Percentiles rank a stretch among this genome's conserved stretches.
These are phyloP conservation scores for Puntigrus tetrazona DNA, from an alignment of 2,113 vertebrate genomes.

Conservation along the genomic window DNA sequence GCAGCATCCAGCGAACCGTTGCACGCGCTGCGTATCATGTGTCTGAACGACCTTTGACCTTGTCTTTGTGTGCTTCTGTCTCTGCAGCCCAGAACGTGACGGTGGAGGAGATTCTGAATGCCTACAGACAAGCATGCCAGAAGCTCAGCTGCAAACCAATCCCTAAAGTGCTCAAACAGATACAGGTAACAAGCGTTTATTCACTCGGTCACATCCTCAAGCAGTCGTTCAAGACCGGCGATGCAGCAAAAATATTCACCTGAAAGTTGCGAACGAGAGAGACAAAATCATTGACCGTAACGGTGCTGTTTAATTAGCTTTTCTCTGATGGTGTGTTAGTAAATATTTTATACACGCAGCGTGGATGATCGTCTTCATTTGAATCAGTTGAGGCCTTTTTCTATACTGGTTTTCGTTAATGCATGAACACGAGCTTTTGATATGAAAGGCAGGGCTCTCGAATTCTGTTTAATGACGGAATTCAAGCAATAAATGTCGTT, in stretches of 20 bases:
- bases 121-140: slow-evolving; percentile 91
- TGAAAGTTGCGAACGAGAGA: no score
- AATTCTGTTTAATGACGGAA: no score
- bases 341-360: background rate
- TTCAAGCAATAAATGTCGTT: no score
- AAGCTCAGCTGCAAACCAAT: slow-evolving; percentile 94
- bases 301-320: no score
- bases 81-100: slow-evolving; percentile 92
- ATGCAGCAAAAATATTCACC: no score
- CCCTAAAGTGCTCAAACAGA: slow-evolving; percentile 89
- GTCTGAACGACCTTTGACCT: slow-evolving; percentile 35
- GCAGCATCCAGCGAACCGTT: background rate
- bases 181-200: slow-evolving; percentile 79
- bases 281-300: no score
- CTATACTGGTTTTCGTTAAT: no score
- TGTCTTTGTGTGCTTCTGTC: slow-evolving; percentile 45
- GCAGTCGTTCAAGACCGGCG: background rate
- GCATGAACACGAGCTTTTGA: no score
- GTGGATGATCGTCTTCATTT: background rate
- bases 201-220: background rate
- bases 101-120: slow-evolving; percentile 83
- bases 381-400: background rate
- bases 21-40: background rate
- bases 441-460: no score
- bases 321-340: background rate